Evolutionary conservation across 1,140 invertebrate genomes (phyloP).

Genomic region (Nebria ingens): DNA sequence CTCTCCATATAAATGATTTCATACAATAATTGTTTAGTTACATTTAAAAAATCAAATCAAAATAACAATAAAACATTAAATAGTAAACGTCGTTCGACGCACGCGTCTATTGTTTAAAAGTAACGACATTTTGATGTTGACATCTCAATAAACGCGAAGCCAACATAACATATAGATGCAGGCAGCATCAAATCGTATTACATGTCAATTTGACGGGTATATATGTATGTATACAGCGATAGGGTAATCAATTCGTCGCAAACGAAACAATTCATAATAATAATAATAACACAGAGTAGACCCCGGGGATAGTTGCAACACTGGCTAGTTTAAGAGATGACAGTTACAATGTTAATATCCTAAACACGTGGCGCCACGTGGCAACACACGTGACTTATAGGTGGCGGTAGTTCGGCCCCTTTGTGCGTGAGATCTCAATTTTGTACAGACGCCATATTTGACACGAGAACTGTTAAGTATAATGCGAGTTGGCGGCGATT

Average conservation of each 20-base stretch:
- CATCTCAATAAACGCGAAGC: constrained; percentile 10
- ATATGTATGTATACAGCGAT: neutral
- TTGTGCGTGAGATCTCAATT: constrained; percentile 5
- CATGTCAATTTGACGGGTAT: constrained; percentile 15
- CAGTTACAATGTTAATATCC: constrained; percentile 14
- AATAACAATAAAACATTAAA: no score
- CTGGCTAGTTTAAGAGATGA: constrained; percentile 12
- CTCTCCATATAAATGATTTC: no score
- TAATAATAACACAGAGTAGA: neutral
- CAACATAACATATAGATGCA: no score
- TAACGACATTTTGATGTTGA: constrained; percentile 11
- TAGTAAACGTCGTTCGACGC: neutral
- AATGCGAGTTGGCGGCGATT: neutral
- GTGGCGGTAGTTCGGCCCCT: neutral
- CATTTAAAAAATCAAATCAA: no score
- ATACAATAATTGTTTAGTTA: no score
- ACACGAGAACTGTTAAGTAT: neutral
- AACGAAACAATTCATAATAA: neutral
- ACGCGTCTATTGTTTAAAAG: constrained; percentile 13
- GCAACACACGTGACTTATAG: constrained; percentile 11
- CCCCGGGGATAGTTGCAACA: constrained; percentile 1
- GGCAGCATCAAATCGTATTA: constrained; percentile 14
- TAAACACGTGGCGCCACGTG: constrained; percentile 11
- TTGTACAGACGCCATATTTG: neutral
- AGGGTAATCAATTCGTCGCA: neutral